These are phyloP conservation scores for Marasmarcha lunaedactyla DNA, from an alignment of 2,888 invertebrate genomes.

Conservation along the genomic window DNA sequence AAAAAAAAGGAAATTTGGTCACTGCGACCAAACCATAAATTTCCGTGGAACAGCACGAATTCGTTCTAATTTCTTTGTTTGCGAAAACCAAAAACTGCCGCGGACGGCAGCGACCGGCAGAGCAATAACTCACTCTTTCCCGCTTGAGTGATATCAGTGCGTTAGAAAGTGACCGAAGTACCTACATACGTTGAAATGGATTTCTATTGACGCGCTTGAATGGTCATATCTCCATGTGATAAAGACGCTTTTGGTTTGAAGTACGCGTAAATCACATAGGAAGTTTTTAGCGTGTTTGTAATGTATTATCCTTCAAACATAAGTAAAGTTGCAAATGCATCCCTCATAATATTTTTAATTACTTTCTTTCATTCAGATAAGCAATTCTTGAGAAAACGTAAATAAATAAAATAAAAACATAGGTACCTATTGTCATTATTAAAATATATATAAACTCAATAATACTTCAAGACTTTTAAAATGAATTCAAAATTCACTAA, in stretches of 20 bases:
- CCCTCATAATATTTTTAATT: too few species aligned
- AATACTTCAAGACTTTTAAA: too few species aligned
- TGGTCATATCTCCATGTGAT: slow-evolving; percentile 24
- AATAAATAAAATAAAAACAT: too few species aligned
- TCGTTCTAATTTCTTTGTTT: slow-evolving; percentile 63
- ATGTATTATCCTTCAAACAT: too few species aligned
- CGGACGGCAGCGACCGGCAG: slow-evolving; percentile 38
- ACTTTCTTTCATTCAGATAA: too few species aligned
- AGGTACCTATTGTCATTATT: too few species aligned
- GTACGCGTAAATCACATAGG: too few species aligned
- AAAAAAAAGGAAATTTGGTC: slow-evolving; percentile 49
- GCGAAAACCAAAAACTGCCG: slow-evolving; percentile 57
- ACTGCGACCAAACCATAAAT: slow-evolving; percentile 51
- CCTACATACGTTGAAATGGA: slow-evolving; percentile 8
- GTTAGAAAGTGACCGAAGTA: slow-evolving; percentile 52
- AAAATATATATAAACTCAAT: too few species aligned
- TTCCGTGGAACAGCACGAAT: slow-evolving; percentile 39
- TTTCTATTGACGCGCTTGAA: slow-evolving; percentile 7
- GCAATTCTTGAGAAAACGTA: too few species aligned
- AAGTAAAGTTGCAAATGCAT: too few species aligned
- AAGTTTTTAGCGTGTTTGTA: too few species aligned
- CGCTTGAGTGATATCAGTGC: slow-evolving; percentile 41
- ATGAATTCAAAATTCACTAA: too few species aligned
- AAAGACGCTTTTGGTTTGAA: slow-evolving; percentile 27
- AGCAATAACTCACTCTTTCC: slow-evolving; percentile 53